These are phyloP conservation scores for Oscheius onirici DNA, from an alignment of 2,888 invertebrate genomes.

Conservation along the genomic window DNA sequence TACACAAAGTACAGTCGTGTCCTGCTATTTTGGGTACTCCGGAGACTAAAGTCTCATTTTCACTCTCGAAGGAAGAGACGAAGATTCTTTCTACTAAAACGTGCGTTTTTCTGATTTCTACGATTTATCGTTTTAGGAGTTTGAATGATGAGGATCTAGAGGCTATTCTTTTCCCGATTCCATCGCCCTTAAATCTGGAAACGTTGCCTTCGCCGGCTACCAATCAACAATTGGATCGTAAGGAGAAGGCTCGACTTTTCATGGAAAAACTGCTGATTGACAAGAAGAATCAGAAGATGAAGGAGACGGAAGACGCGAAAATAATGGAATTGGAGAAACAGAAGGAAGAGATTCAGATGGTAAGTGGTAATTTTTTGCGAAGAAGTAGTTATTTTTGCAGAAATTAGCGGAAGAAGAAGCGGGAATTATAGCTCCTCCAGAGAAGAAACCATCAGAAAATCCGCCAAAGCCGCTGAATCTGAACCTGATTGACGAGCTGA, in stretches of 20 bases:
- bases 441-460: background rate
- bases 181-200: background rate
- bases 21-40: constrained; percentile 22
- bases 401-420: constrained; percentile 11
- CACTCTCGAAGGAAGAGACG: constrained; percentile 29
- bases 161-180: background rate
- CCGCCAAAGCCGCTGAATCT: constrained; percentile 23
- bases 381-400: constrained; percentile 5
- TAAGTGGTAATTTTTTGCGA: background rate
- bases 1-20: constrained; percentile 31
- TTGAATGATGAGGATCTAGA: background rate
- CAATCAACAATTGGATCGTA: constrained; percentile 48
- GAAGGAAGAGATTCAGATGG: constrained; percentile 42
- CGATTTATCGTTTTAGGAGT: background rate
- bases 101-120: background rate
- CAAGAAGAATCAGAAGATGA: constrained; percentile 44
- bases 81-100: constrained; percentile 1
- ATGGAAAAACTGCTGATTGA: constrained; percentile 64
- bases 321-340: constrained; percentile 38
- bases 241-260: constrained; percentile 60
- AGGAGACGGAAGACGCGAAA: constrained; percentile 44
- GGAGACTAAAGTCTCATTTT: constrained; percentile 22
- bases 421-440: background rate
- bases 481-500: constrained; percentile 42
- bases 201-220: constrained; percentile 39